Evolutionary conservation across 2,888 invertebrate genomes (phyloP).

Genomic region (Dasypogon diadema): DNA sequence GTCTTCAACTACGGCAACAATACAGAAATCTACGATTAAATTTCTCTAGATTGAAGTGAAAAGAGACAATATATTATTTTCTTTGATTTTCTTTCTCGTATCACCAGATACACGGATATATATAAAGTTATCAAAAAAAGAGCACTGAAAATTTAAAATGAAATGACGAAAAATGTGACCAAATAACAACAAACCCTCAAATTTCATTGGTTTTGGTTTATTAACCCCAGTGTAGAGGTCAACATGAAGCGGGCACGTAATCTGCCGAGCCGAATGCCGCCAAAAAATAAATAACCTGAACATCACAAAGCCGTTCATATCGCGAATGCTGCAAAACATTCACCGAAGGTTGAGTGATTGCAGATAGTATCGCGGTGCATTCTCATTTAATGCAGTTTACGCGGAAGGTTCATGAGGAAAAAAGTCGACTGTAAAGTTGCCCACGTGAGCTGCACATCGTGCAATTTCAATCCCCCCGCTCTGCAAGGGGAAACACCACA

Average conservation of each 20-base stretch:
- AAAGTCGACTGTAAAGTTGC: background rate
- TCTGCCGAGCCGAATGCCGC: background rate
- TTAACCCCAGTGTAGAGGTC: background rate
- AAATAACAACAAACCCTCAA: too few relatives aligned
- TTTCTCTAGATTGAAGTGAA: too few relatives aligned
- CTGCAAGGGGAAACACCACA: background rate
- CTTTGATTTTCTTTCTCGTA: too few relatives aligned
- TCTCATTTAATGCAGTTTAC: conserved; percentile 49
- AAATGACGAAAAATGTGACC: too few relatives aligned
- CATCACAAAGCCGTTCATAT: background rate
- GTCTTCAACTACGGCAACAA: too few relatives aligned
- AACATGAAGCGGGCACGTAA: conserved; percentile 16
- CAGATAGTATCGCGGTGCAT: conserved; percentile 26
- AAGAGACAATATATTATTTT: too few relatives aligned
- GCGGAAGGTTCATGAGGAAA: conserved; percentile 14
- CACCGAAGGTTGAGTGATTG: conserved; percentile 11
- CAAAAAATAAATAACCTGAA: conserved; percentile 25
- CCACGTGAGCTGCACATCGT: conserved; percentile 15
- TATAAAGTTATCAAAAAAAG: too few relatives aligned
- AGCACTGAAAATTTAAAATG: too few relatives aligned
- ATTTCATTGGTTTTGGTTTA: background rate
- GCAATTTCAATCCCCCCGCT: background rate
- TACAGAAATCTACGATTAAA: too few relatives aligned
- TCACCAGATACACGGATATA: too few relatives aligned
- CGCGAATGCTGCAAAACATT: background rate